phyloP scores from a whole-genome alignment of 1,140 invertebrate species.

The Bombus terrestris region DNA sequence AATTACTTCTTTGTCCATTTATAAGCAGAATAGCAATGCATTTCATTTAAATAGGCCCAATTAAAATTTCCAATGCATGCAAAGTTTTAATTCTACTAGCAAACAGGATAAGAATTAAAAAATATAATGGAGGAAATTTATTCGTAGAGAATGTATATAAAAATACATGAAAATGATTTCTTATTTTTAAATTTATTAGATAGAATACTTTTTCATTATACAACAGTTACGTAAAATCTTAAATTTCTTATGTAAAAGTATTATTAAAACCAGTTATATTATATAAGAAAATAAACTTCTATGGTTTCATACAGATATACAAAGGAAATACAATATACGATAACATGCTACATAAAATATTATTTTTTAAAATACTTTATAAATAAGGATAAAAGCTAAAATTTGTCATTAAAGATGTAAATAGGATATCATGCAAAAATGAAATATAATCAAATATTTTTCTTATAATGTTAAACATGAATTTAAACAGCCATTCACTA shows the following conservation, averaged over 20 bases:
- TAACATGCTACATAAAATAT: slow-evolving; percentile 13
- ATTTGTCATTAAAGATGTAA: neutral
- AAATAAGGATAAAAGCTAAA: slow-evolving; percentile 4
- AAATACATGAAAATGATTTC: neutral
- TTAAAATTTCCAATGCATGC: slow-evolving; percentile 48
- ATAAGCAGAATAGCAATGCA: slow-evolving; percentile 44
- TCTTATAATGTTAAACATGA: slow-evolving; percentile 14
- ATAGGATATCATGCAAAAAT: slow-evolving; percentile 1
- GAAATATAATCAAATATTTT: slow-evolving; percentile 26
- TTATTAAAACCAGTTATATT: slow-evolving; percentile 24
- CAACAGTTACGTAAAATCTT: neutral
- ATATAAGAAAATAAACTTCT: slow-evolving; percentile 29
- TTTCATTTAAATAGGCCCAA: slow-evolving; percentile 36
- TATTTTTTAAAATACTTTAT: neutral
- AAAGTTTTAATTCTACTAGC: slow-evolving; percentile 30
- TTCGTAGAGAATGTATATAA: slow-evolving; percentile 41
- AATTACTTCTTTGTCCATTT: slow-evolving; percentile 29
- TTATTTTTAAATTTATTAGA: slow-evolving; percentile 16
- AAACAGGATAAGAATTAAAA: slow-evolving; percentile 38
- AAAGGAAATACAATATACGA: neutral
- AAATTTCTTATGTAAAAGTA: slow-evolving; percentile 1
- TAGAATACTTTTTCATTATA: neutral
- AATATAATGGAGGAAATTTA: slow-evolving; percentile 39
- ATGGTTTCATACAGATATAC: slow-evolving; percentile 31
- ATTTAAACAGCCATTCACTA: slow-evolving; percentile 35